phyloP scores from a whole-genome alignment of 2,113 vertebrate genomes.

The Apaloderma vittatum region DNA sequence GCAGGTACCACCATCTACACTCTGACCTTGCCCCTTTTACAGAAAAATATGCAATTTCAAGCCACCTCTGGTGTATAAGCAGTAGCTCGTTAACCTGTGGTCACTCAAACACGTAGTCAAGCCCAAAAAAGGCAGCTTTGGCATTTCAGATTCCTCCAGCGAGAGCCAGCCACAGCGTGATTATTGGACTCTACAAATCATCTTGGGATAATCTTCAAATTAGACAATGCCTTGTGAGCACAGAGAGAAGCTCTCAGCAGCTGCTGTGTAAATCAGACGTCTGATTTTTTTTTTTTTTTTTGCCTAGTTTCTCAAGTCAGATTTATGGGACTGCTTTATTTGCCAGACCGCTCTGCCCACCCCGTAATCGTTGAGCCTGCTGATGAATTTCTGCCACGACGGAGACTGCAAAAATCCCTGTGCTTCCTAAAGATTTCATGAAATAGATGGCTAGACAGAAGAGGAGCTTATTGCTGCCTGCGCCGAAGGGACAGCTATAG shows the following conservation, averaged over 20 bases:
- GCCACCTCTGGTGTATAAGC: not conserved
- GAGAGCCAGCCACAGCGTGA: not conserved
- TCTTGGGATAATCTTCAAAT: not conserved
- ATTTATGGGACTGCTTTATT: not conserved
- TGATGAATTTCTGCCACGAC: not conserved
- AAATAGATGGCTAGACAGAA: not conserved
- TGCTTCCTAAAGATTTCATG: not conserved
- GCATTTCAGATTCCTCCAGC: not conserved
- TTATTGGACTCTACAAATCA: not conserved
- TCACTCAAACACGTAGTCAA: not conserved
- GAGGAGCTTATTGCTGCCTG: not conserved
- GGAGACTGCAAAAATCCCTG: slow-evolving; percentile 13
- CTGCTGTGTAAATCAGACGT: not conserved
- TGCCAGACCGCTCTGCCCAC: not conserved
- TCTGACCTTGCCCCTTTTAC: not conserved
- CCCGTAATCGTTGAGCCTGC: not conserved
- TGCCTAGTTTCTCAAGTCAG: slow-evolving; percentile 31
- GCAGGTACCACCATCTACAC: not conserved
- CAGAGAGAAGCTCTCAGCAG: slow-evolving; percentile 8
- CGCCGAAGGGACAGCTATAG: not conserved
- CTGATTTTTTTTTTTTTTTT: not conserved
- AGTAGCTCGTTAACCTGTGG: not conserved
- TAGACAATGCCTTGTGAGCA: slow-evolving; percentile 24
- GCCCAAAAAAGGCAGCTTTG: not conserved
- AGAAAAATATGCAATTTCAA: not conserved